Percentiles rank a stretch among this genome's conserved stretches.
Conservation (phyloP, 1,140 invertebrate genomes). For the Geopemphigus sp. region DNA sequence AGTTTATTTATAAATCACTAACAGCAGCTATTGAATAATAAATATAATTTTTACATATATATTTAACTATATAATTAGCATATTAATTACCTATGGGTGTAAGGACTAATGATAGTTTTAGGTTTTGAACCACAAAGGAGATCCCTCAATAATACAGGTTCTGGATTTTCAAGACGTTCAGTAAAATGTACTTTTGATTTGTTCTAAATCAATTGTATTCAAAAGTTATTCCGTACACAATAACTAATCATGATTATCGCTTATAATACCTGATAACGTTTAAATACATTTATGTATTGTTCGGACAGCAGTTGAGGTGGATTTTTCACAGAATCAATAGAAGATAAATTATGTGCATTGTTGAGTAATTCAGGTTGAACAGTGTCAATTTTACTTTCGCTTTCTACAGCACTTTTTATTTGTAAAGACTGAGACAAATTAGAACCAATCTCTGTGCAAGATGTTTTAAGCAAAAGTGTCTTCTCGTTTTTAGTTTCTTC, state of each 20-base stretch:
- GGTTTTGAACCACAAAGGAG: conserved; percentile 42
- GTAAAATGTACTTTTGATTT: conserved; percentile 7
- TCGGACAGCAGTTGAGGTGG: background rate
- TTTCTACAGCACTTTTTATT: too few relatives aligned
- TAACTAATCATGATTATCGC: background rate
- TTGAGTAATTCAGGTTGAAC: background rate
- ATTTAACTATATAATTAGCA: too few relatives aligned
- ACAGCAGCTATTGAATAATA: too few relatives aligned
- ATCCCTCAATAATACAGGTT: conserved; percentile 29
- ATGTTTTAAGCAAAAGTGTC: background rate
- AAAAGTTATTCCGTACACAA: background rate
- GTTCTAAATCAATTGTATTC: background rate
- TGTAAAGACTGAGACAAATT: background rate
- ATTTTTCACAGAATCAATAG: background rate
- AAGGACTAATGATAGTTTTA: conserved; percentile 45
- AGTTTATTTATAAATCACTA: too few relatives aligned
- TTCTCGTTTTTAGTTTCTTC: background rate
- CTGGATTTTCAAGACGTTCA: conserved; percentile 32
- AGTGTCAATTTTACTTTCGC: background rate
- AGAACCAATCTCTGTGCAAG: too few relatives aligned
- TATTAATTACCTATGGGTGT: conserved; percentile 27
- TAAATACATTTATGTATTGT: conserved; percentile 40
- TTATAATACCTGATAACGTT: conserved; percentile 29
- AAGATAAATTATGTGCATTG: background rate
- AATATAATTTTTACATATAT: too few relatives aligned